Base-by-base conservation (phyloP, 2,888 invertebrate genomes). In the Dolomedes plantarius region DNA sequence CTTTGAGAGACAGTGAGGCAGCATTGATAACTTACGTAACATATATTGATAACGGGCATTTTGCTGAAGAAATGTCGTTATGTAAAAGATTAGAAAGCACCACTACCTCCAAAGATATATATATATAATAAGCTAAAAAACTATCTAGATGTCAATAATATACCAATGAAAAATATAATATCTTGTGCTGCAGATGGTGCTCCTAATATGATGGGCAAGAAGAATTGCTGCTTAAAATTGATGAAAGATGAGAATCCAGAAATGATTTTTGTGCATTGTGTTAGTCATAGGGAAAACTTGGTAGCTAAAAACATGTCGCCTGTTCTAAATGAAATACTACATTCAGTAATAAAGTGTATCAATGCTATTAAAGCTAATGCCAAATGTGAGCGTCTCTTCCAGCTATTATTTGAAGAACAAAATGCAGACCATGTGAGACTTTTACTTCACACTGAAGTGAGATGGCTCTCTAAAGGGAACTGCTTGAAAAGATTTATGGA, bases 391-490 rank as follows among this genome's bases (percentile, higher is more conserved):
- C 65, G 77, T 72, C 39, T 88, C n/a, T 88, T 87, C 78, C 72
- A 77, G 73, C 65, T n/a, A n/a, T n/a, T n/a, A n/a, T n/a, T n/a
- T n/a, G 39, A 81, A 56, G 72, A 80, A 46, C 67, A 81, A 69
- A 79, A 77, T 81, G 80, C 56, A 78, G 79, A 88, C 29, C 77
- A 83, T 75, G 68, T 67, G 9, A 81, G 65, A 65, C 71, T 86
- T 39, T 76, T 88, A 71, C 77, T 82, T 69, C 88, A 86, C 39
- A 86, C 79, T 71, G 87, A 81, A 50, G 50, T 19, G 50, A 50
- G 80, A n/a, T 86, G 78, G 83, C 77, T 88, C 32, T 88, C 85
- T 28, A 88, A 87, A 85, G 88, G 88, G 64, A 88, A 81, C 39
- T 88, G 68, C 67, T 69, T 87, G 74, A 87, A 81, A 50, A 72